A percentile compares a stretch with the other conserved stretches of the same genome.
These are phyloP conservation scores for Mylabris phalerata DNA, from an alignment of 1,140 invertebrate genomes.

Conservation along the genomic window DNA sequence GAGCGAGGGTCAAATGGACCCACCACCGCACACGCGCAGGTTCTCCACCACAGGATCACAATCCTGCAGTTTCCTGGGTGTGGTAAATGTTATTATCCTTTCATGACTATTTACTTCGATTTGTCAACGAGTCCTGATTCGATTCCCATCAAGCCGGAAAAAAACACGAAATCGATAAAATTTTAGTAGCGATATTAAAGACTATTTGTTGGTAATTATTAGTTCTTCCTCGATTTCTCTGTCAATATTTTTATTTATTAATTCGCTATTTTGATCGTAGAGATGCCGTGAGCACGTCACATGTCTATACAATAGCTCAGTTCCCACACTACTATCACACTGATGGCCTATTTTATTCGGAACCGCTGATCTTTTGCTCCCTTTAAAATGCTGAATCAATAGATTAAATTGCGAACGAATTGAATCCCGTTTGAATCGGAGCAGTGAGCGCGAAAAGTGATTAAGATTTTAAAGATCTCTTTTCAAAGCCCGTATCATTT, in stretches of 20 bases:
- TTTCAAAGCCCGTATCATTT: constrained; percentile 32
- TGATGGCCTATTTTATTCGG: constrained; percentile 39
- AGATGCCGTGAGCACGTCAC: constrained; percentile 41
- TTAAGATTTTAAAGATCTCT: constrained; percentile 39
- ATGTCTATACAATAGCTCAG: constrained; percentile 51
- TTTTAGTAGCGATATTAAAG: no score
- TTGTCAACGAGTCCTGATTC: no score
- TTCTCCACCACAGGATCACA: constrained; percentile 12
- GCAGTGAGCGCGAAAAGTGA: constrained; percentile 37
- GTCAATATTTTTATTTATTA: constrained; percentile 26
- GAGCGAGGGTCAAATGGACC: constrained; percentile 26
- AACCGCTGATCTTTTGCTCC: constrained; percentile 40
- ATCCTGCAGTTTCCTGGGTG: constrained; percentile 15
- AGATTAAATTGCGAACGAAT: constrained; percentile 38
- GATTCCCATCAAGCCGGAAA: no score
- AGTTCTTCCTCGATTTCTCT: neutral
- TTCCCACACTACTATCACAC: constrained; percentile 44
- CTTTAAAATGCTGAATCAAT: constrained; percentile 39
- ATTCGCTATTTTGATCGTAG: constrained; percentile 20
- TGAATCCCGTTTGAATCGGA: constrained; percentile 29
- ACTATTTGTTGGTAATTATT: neutral
- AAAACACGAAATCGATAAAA: no score
- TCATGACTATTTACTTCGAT: neutral
- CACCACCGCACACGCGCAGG: constrained; percentile 18
- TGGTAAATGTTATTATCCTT: constrained; percentile 26